Base-by-base conservation (phyloP, 2,797 vertebrate genomes). In the Spea hammondii region DNA sequence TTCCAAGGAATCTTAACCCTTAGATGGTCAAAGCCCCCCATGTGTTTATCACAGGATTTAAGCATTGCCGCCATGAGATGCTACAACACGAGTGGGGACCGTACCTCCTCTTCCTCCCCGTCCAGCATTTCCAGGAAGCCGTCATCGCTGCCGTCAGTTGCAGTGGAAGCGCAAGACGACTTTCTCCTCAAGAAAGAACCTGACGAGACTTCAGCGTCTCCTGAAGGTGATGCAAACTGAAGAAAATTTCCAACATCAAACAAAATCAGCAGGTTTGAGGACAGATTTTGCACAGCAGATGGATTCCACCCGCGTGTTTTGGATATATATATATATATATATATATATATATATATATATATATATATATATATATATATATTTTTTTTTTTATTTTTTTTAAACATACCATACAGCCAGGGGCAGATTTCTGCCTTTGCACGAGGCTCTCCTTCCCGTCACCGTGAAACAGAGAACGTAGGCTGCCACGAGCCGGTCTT, bases 41-140 rank as follows among this genome's bases (percentile, higher is more conserved):
- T 17, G 17, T 1, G 17, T 17, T 17, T 17, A 32, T 32, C 32
- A 32, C 32, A 32, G 32, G 32, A 32, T 32, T 32, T 32, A 32
- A 32, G 32, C 32, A 32, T 32, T 32, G 32, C 32, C 2, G 32
- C 32, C 32, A 32, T 32, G 32, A 32, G 32, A 32, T 32, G 32
- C 32, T 32, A 53, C 51, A 53, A 1, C 6, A 11, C 10, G 51
- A 2, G 4, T 64, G 7, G n/a, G 9, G 12, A 48, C 4, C 32
- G 7, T 79, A 93, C 92, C 86, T 88, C 89, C 86, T 94, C 82
- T 47, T 93, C 88, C 74, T 93, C 88, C 76, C 94, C 95, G 10
- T 97, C 96, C 2, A 96, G 76, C 6, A 94, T 88, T 0, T 97
- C 96, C 62, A 96, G 84, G 87, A 99, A 99, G 6, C 96, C 97